Conservation (phyloP, 1,140 invertebrate species). For the Grapholita molesta region DNA sequence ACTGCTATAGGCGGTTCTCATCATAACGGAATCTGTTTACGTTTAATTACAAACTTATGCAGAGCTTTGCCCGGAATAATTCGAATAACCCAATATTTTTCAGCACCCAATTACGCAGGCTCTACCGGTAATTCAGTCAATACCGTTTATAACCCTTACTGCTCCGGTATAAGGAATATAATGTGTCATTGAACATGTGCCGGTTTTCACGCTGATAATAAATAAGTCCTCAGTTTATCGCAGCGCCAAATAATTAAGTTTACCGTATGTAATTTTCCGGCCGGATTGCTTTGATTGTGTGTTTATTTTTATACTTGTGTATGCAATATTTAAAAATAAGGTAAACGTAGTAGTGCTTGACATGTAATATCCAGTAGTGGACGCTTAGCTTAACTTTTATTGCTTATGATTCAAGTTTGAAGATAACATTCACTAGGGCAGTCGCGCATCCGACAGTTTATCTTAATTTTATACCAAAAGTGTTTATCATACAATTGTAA, state of each 20-base stretch:
- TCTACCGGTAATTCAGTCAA: neutral
- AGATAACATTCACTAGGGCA: no score
- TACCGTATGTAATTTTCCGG: neutral
- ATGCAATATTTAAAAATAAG: neutral
- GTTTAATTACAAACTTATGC: slow-evolving; percentile 11
- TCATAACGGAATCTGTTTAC: neutral
- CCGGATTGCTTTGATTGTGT: neutral
- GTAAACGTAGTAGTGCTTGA: no score
- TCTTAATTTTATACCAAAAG: neutral
- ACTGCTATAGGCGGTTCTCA: neutral
- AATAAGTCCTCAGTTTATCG: neutral
- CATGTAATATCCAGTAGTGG: no score
- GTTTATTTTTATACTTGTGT: neutral
- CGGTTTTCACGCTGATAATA: neutral
- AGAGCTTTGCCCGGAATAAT: slow-evolving; percentile 13
- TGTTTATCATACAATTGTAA: neutral
- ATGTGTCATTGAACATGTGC: neutral
- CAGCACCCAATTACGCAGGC: neutral
- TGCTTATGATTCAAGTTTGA: no score
- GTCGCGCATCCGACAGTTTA: no score
- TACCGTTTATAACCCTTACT: neutral
- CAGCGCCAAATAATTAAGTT: neutral
- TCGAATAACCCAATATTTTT: slow-evolving; percentile 4
- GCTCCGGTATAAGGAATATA: neutral
- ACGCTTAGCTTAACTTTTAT: no score